Conservation (phyloP, 1,140 invertebrate genomes). For the Aricia agestis region DNA sequence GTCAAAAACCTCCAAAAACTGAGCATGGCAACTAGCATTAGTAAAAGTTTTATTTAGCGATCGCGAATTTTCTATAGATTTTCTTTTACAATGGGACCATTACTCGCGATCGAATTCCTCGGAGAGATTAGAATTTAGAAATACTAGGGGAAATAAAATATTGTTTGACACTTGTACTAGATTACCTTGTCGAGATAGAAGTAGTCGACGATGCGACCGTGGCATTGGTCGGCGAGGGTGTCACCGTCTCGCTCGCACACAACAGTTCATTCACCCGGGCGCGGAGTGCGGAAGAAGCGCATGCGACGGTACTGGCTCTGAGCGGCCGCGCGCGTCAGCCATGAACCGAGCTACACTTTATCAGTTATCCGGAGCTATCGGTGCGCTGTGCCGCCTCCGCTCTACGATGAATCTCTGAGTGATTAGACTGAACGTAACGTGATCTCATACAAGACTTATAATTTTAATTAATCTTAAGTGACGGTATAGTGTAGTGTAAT, state of each 20-base stretch:
- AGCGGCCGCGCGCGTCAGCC: conserved; percentile 57
- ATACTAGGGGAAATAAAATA: conserved; percentile 38
- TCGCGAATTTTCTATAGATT: not conserved
- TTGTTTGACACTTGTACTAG: conserved; percentile 54
- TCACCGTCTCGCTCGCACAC: conserved; percentile 51
- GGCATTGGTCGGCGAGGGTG: conserved; percentile 49
- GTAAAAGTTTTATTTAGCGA: not conserved
- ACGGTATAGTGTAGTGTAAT: conserved; percentile 60
- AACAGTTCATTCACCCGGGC: conserved; percentile 69
- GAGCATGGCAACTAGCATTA: too few species aligned
- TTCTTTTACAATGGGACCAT: not conserved
- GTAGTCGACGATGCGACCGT: conserved; percentile 50
- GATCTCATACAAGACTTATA: conserved; percentile 74
- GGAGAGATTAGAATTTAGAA: conserved; percentile 31
- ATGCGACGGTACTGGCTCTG: conserved; percentile 48
- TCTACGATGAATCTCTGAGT: conserved; percentile 53
- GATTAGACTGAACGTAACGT: conserved; percentile 67
- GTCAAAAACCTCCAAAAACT: too few species aligned
- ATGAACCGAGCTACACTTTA: conserved; percentile 66
- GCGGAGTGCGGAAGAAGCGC: conserved; percentile 61
- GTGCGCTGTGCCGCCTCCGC: conserved; percentile 57
- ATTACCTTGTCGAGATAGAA: conserved; percentile 53
- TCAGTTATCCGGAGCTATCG: conserved; percentile 68
- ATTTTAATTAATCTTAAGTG: conserved; percentile 66
- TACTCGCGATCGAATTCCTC: not conserved